These are phyloP conservation scores for Fistularia commersonii DNA, from an alignment of 2,797 vertebrate species.

Conservation along the genomic window DNA sequence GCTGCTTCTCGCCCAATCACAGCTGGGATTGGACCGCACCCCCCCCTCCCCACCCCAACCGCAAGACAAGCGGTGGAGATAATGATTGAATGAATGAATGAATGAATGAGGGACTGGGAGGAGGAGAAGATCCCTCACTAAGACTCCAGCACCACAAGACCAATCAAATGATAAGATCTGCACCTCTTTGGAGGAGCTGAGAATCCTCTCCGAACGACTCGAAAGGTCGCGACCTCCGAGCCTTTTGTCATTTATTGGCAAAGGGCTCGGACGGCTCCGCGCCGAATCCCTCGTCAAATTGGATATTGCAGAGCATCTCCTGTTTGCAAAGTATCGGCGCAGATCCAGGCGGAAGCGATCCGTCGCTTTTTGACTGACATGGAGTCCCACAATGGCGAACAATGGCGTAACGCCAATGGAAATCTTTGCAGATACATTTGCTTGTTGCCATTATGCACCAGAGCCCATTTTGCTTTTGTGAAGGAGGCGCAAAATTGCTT, in stretches of 20 bases:
- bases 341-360: slow-evolving; percentile 33
- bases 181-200: too few species aligned
- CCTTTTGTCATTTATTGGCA: slow-evolving; percentile 47
- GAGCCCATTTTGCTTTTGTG: slow-evolving; percentile 62
- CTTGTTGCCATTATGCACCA: slow-evolving; percentile 61
- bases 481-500: slow-evolving; percentile 60
- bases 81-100: too few species aligned
- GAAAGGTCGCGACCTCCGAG: too few species aligned
- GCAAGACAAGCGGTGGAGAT: too few species aligned
- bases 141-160: too few species aligned
- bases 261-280: slow-evolving; percentile 21
- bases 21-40: too few species aligned
- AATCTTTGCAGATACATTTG: slow-evolving; percentile 67
- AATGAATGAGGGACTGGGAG: too few species aligned
- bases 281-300: slow-evolving; percentile 50
- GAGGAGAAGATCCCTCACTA: too few species aligned
- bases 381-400: slow-evolving; percentile 53
- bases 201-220: too few species aligned
- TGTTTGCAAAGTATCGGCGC: slow-evolving; percentile 26
- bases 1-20: too few species aligned
- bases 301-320: slow-evolving; percentile 26
- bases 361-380: slow-evolving; percentile 58
- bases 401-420: slow-evolving; percentile 61
- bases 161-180: too few species aligned
- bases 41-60: too few species aligned